Evolutionary conservation across 1,140 invertebrate genomes (phyloP), one percentile per base, ranked within the genome.

Genomic region (Calephelis virginiensis): DNA sequence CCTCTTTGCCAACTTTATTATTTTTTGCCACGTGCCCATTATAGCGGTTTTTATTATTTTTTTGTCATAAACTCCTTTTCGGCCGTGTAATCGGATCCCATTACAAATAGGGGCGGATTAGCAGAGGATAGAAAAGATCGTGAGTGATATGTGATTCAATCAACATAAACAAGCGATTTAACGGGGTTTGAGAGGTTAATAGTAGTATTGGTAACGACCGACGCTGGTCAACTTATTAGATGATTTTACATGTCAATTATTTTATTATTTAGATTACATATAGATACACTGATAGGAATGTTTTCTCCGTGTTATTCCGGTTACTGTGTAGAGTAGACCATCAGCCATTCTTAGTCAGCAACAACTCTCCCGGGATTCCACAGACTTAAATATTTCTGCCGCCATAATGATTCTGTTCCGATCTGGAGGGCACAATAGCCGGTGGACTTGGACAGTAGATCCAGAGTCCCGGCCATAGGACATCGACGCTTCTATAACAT

Each of bases 141-240:
- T 70, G 75, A 76, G 72, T 79, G 83, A 86, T 83, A 82, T 73
- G 81, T 84, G 76, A 86, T 85, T 85, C 79, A 77, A 85, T 83
- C 77, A 81, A 84, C 77, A 84, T 86, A 88, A 87, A 87, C 83
- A 86, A 74, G 77, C 76, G 72, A 78, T 84, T 86, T 85, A 82
- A 71, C 66, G 56, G 72, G 59, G 71, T 62, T 71, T 61, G 72
- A 81, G 80, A 80, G 81, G 80, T 83, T 85, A 88, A 86, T 81
- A 66, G 70, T 72, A 59, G 76, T 75, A 77, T 82, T 77, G 71
- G 70, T 69, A 59, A 61, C 62, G 63, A 69, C 67, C 65, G n/a
- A 38, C 37, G 62, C 47, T 63, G 17, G 45, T 49, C 13, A 49
- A 49, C 13, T 49, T 49, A 13, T 49, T 49, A 13, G 6, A 28